These are phyloP conservation scores for Paramormyrops hopkinsi DNA, from an alignment of 2,797 vertebrate species.

Conservation along the genomic window DNA sequence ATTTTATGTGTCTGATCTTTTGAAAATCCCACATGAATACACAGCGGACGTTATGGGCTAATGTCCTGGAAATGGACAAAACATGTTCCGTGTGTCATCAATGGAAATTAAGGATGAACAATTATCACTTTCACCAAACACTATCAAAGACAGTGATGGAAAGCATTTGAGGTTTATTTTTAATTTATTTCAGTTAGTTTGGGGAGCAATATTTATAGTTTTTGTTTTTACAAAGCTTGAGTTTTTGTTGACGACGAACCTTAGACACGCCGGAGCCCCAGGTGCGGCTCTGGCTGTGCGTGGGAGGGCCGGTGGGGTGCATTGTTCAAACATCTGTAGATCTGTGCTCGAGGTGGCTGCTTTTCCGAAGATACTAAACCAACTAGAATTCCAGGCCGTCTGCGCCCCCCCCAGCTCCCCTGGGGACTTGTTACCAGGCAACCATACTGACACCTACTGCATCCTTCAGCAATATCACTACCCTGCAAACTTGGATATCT, in stretches of 20 bases:
- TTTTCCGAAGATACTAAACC: background rate
- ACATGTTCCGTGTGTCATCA: background rate
- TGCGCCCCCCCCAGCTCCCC: background rate
- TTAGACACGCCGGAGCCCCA: background rate
- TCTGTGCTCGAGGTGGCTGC: background rate
- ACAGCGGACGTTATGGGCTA: background rate
- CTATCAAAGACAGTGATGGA: background rate
- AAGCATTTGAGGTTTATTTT: background rate
- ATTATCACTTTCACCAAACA: background rate
- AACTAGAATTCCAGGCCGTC: background rate
- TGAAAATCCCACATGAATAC: background rate
- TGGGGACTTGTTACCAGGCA: background rate
- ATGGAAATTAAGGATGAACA: background rate
- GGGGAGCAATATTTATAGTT: background rate
- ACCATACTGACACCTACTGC: background rate
- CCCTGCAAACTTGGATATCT: background rate
- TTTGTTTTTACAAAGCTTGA: background rate
- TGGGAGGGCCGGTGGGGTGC: background rate
- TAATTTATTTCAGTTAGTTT: background rate
- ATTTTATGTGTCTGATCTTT: background rate
- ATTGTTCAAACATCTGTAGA: background rate
- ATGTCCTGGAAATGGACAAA: background rate
- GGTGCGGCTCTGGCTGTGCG: background rate
- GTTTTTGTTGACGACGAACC: background rate
- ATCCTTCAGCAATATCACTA: background rate